phyloP scores from a whole-genome alignment of 2,113 vertebrate genomes.

The Barnardius zonarius region DNA sequence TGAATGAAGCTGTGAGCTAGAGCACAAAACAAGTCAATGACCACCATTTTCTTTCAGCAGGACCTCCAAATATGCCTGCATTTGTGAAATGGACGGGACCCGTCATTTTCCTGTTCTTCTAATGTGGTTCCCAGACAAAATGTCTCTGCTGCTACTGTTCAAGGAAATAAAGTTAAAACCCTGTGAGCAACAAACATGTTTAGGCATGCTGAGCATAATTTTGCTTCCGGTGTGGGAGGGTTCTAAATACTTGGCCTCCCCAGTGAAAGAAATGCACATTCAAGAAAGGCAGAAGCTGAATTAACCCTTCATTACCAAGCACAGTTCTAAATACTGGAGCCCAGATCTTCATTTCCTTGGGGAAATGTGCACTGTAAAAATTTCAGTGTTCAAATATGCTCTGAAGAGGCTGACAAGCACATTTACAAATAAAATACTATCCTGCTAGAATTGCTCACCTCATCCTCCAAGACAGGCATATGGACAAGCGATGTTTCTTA shows the following conservation, averaged over 20 bases:
- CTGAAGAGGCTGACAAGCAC: background rate
- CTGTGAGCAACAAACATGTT: constrained; percentile 26
- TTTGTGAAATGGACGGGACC: background rate
- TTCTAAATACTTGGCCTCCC: constrained; percentile 32
- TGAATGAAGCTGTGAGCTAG: background rate
- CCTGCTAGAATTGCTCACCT: background rate
- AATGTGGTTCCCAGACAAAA: constrained; percentile 27
- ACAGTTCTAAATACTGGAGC: background rate
- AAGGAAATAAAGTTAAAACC: constrained; percentile 9
- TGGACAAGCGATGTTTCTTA: background rate
- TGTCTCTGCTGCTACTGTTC: constrained; percentile 36
- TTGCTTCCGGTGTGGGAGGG: constrained; percentile 39
- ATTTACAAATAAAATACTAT: background rate
- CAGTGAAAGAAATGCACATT: constrained; percentile 9
- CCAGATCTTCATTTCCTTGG: background rate
- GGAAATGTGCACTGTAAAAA: background rate
- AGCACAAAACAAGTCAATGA: background rate
- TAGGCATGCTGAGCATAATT: constrained; percentile 34
- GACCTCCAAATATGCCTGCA: background rate
- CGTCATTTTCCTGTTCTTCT: background rate
- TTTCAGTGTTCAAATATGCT: background rate
- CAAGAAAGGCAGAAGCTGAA: background rate
- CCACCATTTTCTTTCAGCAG: background rate
- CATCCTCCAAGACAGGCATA: background rate
- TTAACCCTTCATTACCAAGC: constrained; percentile 37